Percentiles rank a stretch among this genome's conserved stretches.
These are phyloP conservation scores for Sinocyclocheilus grahami DNA, from an alignment of 2,113 vertebrate genomes.

Conservation along the genomic window DNA sequence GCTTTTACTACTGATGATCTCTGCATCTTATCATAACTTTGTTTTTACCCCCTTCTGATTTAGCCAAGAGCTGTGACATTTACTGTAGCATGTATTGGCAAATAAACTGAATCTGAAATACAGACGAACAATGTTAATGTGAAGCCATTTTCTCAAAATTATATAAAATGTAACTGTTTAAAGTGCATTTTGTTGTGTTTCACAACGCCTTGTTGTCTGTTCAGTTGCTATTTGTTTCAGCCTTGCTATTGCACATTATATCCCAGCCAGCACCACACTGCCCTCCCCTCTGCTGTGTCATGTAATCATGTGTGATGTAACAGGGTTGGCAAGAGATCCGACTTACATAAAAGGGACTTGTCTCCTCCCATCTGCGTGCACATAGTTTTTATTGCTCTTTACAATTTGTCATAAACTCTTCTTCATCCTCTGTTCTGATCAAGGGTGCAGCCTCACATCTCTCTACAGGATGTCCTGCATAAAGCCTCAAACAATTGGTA, in stretches of 20 bases:
- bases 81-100: neutral
- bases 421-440: constrained; percentile 2
- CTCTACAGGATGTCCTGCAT: constrained; percentile 42
- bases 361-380: neutral
- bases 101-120: neutral
- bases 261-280: neutral
- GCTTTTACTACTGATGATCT: neutral
- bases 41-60: neutral
- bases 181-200: neutral
- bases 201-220: neutral
- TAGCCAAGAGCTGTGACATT: neutral
- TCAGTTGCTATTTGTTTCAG: neutral
- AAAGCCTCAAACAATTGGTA: constrained; percentile 35
- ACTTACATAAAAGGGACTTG: neutral
- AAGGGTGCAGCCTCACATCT: constrained; percentile 1
- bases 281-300: neutral
- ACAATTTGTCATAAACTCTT: neutral
- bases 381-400: neutral
- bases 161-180: neutral
- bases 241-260: neutral
- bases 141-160: neutral
- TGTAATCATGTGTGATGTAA: constrained; percentile 1
- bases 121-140: neutral
- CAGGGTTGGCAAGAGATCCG: neutral
- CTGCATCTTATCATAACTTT: neutral